Evolutionary conservation across 2,888 invertebrate genomes (phyloP).

Genomic region (Cheilosia pagana): DNA sequence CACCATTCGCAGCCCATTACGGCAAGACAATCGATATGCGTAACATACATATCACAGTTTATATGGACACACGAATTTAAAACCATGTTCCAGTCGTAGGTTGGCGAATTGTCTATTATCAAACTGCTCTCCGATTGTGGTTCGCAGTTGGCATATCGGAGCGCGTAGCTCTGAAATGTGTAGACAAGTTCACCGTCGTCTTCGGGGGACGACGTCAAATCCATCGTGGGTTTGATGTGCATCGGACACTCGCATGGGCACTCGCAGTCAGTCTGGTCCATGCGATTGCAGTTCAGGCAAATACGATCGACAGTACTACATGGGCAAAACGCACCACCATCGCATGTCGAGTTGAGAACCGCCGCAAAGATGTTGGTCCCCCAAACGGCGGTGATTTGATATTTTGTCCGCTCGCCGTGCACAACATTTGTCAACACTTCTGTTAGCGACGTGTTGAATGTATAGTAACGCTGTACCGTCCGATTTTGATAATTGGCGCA

Average conservation of each 20-base stretch:
- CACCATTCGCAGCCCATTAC: constrained; percentile 97
- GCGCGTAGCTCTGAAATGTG: constrained; percentile 78
- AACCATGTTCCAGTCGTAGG: constrained; percentile 84
- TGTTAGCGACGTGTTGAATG: constrained; percentile 90
- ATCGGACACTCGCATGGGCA: constrained; percentile 96
- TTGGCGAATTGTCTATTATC: constrained; percentile 76
- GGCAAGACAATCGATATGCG: constrained; percentile 88
- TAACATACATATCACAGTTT: constrained; percentile 87
- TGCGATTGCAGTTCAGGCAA: constrained; percentile 95
- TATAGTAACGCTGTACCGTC: constrained; percentile 92
- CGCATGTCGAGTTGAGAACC: constrained; percentile 94
- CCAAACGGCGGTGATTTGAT: constrained; percentile 91
- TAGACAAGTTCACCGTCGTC: constrained; percentile 23
- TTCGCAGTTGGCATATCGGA: constrained; percentile 81
- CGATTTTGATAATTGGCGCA: constrained; percentile 94
- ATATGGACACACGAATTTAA: constrained; percentile 88
- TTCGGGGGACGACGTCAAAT: neutral
- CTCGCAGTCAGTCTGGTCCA: constrained; percentile 97
- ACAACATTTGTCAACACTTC: constrained; percentile 92
- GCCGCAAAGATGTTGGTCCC: constrained; percentile 95
- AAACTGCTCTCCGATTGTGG: constrained; percentile 79
- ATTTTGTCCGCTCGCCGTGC: constrained; percentile 94
- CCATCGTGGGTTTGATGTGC: constrained; percentile 75
- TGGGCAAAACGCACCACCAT: constrained; percentile 93
- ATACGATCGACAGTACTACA: constrained; percentile 95